Evolutionary conservation across 2,888 invertebrate species (phyloP), one percentile per base, ranked within the genome.

Genomic region (Chymomyza amoena): DNA sequence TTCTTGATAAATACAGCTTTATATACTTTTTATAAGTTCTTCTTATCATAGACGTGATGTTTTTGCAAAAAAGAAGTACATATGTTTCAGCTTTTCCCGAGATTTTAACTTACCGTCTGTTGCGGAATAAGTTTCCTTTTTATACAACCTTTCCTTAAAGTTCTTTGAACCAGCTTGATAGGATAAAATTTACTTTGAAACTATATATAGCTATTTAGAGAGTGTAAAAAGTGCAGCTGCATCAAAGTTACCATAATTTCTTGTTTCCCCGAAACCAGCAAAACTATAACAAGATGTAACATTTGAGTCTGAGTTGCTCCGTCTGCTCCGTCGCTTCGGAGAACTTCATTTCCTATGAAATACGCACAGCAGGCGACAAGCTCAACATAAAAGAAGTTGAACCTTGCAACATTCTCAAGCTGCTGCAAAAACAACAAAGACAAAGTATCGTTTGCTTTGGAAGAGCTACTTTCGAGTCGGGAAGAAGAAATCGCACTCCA

Each of bases 311-410:
- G 54, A 20, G 18, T 45, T 18, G 56, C 57, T 32, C 66, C 54
- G 50, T 50, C 57, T 56, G 67, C n/a, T n/a, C n/a, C n/a, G n/a
- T n/a, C n/a, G n/a, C 50, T 50, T 28, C 56, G n/a, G 54, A 61
- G 70, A 66, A 77, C 70, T 75, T 75, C 75, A 81, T 84, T 73
- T 70, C 70, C 28, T 39, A 36, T 61, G 51, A 32, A 25, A 65
- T 59, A 64, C 69, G 64, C 75, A 66, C 76, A 74, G 70, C 81
- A 69, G 70, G 70, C 68, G 56, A 57, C 57, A 13, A 68, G 63
- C 66, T 65, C 64, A 65, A 39, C 64, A 39, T 20, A 20, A 64
- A 69, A 67, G 66, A 73, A 45, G 59, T 28, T 61, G 62, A 64
- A 51, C 54, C 13, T 4, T 52, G 16, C 54, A n/a, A 45, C 73